A percentile compares a stretch with the other conserved stretches of the same genome.
Evolutionary conservation across 2,888 invertebrate species (phyloP).

Genomic region (Magallana nippona): DNA sequence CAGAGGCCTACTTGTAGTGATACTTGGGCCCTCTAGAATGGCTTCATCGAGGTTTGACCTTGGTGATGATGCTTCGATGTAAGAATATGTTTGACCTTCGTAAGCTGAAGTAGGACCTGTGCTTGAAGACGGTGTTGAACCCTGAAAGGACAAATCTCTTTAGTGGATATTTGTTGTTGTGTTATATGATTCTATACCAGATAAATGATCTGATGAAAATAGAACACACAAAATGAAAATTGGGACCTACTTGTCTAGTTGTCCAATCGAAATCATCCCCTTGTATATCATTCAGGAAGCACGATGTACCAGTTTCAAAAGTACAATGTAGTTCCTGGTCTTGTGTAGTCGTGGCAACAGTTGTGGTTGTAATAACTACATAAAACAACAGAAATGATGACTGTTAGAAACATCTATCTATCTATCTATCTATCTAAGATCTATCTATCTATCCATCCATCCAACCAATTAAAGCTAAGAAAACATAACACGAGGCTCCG

Average conservation of each 20-base stretch:
- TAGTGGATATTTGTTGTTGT: too few relatives aligned
- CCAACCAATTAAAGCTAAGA: too few relatives aligned
- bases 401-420: too few relatives aligned
- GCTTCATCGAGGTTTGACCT: background rate
- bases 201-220: too few relatives aligned
- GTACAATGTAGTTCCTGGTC: conserved; percentile 29
- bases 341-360: background rate
- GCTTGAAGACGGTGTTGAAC: background rate
- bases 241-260: background rate
- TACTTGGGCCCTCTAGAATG: background rate
- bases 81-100: conserved; percentile 11
- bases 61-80: conserved; percentile 28
- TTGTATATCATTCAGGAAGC: conserved; percentile 21
- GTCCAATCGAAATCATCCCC: conserved; percentile 40
- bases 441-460: too few relatives aligned
- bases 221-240: too few relatives aligned
- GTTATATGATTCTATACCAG: background rate
- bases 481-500: too few relatives aligned
- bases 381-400: too few relatives aligned
- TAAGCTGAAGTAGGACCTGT: conserved; percentile 34
- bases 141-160: background rate
- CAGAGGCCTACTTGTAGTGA: conserved; percentile 3
- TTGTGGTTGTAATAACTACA: background rate
- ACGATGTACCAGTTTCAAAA: background rate
- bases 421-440: too few relatives aligned